These are phyloP conservation scores for Aricia agestis DNA, from an alignment of 1,140 invertebrate genomes.

Conservation along the genomic window DNA sequence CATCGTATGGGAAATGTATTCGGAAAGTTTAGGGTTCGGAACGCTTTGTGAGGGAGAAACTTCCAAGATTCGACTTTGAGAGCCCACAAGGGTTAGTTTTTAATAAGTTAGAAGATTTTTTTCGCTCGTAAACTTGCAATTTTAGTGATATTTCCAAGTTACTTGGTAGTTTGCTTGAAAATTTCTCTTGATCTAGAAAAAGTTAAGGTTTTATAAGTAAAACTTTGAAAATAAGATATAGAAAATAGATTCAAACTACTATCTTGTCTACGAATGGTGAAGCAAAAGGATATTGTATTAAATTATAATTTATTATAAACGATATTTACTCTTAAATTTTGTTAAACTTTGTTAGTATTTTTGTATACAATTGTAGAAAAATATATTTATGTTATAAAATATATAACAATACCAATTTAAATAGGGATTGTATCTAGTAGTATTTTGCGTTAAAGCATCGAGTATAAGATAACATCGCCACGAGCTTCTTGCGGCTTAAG, in stretches of 20 bases:
- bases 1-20: constrained; percentile 6
- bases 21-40: constrained; percentile 6
- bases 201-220: background rate
- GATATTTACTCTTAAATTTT: no score
- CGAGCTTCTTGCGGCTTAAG: background rate
- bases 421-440: no score
- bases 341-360: no score
- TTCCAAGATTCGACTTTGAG: constrained; percentile 6
- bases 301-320: no score
- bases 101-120: background rate
- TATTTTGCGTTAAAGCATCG: no score
- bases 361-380: no score
- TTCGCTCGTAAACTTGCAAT: background rate
- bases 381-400: no score
- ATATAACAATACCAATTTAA: no score
- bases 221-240: background rate
- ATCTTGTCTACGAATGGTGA: no score
- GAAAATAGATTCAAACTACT: background rate
- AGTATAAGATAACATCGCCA: background rate
- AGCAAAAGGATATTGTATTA: no score
- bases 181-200: background rate
- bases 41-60: background rate
- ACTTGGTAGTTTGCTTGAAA: background rate
- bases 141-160: background rate
- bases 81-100: constrained; percentile 4